Base-by-base conservation (phyloP, 2,113 vertebrate genomes). In the Leptodactylus fuscus region DNA sequence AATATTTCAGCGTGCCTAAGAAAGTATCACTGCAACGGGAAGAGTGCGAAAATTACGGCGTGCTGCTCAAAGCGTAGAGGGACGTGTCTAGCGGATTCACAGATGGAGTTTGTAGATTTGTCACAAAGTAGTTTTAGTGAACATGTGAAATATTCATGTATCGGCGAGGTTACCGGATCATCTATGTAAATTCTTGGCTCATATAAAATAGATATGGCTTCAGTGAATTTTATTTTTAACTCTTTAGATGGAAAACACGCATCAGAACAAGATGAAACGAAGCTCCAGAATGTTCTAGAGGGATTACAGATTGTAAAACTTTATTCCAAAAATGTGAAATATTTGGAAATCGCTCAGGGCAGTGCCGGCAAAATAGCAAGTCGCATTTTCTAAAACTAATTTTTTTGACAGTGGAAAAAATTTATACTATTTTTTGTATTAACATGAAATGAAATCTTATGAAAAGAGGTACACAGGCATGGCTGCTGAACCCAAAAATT, bases 401-500 rank as follows among this genome's bases (percentile, higher is more conserved):
- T 18, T 34, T 18, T 34, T 34, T 7, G 10, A 20, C 34, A 69
- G 34, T 38, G 38, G 32, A 10, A 38, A 69, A 44, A 5, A 65
- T 65, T 69, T 3, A 8, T 69, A 34, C 3, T 20, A 13, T 36
- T 69, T 38, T 69, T 69, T 20, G 18, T 34, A 67, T 38, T 69
- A 69, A 69, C 65, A 69, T 20, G 8, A 69, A 69, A 69, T 69
- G 20, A 69, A 69, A 69, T 38, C 65, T 38, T 22, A 38, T 27
- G 22, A 69, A 69, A 38, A 38, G 5, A 36, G 34, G 3, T 22
- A 69, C 65, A 69, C 22, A 36, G 18, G 34, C 65, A 38, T 36
- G 65, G 34, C 34, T 69, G 65, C 65, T 69, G 65, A 69, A 69
- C 65, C 34, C 65, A 36, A 69, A 69, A 69, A 69, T 69, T 38